Percentiles rank a stretch among this genome's conserved stretches.
Conservation (phyloP, 2,888 invertebrate species). For the Papilio gigon region DNA sequence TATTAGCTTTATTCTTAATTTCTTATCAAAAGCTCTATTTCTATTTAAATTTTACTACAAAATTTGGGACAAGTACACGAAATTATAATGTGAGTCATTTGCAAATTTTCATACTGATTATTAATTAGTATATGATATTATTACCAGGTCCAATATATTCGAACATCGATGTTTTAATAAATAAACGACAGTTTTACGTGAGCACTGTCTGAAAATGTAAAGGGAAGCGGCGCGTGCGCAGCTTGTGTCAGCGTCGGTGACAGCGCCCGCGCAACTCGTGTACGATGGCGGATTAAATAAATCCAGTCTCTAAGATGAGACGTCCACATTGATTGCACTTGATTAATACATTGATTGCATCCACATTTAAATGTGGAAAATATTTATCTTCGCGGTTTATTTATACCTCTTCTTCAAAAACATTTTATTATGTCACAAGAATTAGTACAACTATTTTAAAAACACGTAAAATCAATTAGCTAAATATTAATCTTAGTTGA, state of each 20-base stretch:
- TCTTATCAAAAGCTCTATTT: too few species aligned
- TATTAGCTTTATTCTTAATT: too few species aligned
- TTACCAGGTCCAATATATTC: conserved; percentile 16
- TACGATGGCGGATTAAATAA: conserved; percentile 67
- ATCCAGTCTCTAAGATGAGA: conserved; percentile 71
- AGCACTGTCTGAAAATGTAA: conserved; percentile 46
- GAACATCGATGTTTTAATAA: conserved; percentile 26
- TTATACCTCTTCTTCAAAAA: background rate
- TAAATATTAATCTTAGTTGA: too few species aligned
- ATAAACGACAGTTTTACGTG: conserved; percentile 33
- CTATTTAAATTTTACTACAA: too few species aligned
- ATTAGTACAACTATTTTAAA: background rate
- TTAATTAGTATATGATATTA: background rate
- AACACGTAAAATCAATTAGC: too few species aligned
- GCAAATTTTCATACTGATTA: background rate
- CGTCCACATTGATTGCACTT: conserved; percentile 61
- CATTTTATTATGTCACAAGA: background rate
- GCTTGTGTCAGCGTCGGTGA: conserved; percentile 51
- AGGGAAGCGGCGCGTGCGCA: conserved; percentile 63
- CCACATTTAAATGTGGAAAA: background rate
- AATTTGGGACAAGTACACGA: too few species aligned
- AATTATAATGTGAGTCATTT: background rate
- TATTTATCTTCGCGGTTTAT: background rate
- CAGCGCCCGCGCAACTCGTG: conserved; percentile 54
- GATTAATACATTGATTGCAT: conserved; percentile 43